phyloP scores from a whole-genome alignment of 2,888 invertebrate genomes.

The Aelia acuminata region DNA sequence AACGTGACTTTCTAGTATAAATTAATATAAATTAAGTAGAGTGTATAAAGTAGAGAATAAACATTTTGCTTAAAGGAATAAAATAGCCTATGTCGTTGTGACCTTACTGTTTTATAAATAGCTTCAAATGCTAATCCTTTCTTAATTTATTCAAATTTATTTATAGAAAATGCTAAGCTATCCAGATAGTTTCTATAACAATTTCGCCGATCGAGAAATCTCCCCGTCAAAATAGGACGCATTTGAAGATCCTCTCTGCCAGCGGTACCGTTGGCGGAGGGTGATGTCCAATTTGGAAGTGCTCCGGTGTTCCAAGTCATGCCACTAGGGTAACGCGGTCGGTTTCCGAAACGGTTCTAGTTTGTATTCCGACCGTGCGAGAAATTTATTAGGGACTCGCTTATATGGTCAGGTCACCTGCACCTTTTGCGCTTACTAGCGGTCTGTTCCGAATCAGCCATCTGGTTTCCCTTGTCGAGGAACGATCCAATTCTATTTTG shows the following conservation, averaged over 20 bases:
- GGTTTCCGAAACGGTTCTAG: constrained; percentile 6
- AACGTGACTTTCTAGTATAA: too few relatives aligned
- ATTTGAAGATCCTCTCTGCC: background rate
- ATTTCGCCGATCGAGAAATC: background rate
- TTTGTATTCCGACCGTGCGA: constrained; percentile 2
- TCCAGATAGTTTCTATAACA: background rate
- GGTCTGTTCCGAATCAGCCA: background rate
- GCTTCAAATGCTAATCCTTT: background rate
- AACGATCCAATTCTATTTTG: background rate
- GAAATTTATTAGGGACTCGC: background rate
- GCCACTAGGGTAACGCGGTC: background rate
- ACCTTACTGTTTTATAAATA: background rate
- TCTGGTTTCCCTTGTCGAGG: background rate
- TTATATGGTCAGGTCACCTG: constrained; percentile 1
- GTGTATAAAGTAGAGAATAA: too few relatives aligned
- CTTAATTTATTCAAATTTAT: constrained; percentile 21
- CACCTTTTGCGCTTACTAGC: background rate
- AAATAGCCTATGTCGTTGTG: background rate
- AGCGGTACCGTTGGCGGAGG: background rate
- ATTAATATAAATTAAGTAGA: too few relatives aligned
- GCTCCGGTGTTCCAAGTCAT: background rate
- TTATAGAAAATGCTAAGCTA: background rate
- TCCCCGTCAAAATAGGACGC: background rate
- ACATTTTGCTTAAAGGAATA: background rate
- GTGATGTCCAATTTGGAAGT: constrained; percentile 12